Evolutionary conservation across 2,888 invertebrate genomes (phyloP), one percentile per base, ranked within the genome.

Genomic region (Adineta ricciae): DNA sequence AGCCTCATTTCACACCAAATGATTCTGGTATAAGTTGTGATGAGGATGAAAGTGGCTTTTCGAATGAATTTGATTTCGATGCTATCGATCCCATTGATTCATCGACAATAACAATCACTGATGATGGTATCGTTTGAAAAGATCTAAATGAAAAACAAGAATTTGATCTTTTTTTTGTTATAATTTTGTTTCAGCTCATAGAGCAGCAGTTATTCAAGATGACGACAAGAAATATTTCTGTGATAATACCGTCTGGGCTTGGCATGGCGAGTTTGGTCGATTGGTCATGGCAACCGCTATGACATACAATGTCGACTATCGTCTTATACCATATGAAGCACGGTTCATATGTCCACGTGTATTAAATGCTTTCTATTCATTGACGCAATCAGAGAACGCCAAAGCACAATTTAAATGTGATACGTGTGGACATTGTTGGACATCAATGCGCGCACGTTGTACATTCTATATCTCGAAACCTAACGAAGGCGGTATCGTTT

Each of bases 321-420:
- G 78, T 78, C 78, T 78, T 38, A 78, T 78, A 32, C 41, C 24
- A 14, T 78, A 78, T 41, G 78, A 78, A 36, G 41, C 21, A 78
- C 41, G 32, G 38, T 78, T 78, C 5, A 32, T 36, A 36, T 64
- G 64, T 64, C 64, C 32, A 19, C 64, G 32, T 19, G 32, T 32
- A 64, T 64, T 2, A 16, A 64, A 16, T 64, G 64, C 64, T 32
- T 32, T 5, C 19, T 64, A 64, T 64, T 64, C 64, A 36, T 32
- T 64, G 14, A 32, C 5, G 5, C 64, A 64, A 32, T 32, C 19
- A 27, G 64, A 64, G 9, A 64, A 64, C 32, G 64, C 64, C 14
- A 64, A 64, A 64, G 64, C 64, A 64, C 64, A 64, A 64, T 64
- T 64, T 64, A 64, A 64, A 64, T 64, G 64, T 64, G 32, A 64